Evolutionary conservation across 2,797 vertebrate genomes (phyloP).

Genomic region (Peromyscus aztecus): DNA sequence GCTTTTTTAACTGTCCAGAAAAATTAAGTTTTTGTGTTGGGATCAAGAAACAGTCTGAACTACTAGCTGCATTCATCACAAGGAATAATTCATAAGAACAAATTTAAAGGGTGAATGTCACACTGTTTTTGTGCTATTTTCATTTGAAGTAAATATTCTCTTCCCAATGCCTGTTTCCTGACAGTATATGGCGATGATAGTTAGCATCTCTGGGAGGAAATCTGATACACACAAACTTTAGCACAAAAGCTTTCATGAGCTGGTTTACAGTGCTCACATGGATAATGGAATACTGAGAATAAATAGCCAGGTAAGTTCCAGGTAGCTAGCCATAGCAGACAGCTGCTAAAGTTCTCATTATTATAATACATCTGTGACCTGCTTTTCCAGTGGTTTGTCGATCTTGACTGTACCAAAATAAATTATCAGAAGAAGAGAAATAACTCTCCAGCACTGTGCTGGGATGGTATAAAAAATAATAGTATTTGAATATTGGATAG

Average conservation of each 20-base stretch:
- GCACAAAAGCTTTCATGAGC: neutral
- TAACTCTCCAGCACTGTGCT: neutral
- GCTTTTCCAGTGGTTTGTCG: neutral
- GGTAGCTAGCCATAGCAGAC: neutral
- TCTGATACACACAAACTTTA: neutral
- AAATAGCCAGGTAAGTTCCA: neutral
- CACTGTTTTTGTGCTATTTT: slow-evolving; percentile 58
- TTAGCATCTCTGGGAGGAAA: neutral
- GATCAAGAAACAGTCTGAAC: slow-evolving; percentile 69
- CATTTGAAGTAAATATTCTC: slow-evolving; percentile 59
- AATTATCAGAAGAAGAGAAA: neutral
- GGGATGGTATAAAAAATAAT: neutral
- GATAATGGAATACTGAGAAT: neutral
- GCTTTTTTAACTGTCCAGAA: slow-evolving; percentile 59
- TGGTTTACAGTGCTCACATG: neutral
- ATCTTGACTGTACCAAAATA: neutral
- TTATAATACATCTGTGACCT: neutral
- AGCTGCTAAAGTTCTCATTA: neutral
- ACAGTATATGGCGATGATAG: neutral
- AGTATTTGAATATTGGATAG: neutral
- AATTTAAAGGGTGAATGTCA: slow-evolving; percentile 54
- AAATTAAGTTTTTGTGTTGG: slow-evolving; percentile 67
- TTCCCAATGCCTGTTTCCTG: neutral
- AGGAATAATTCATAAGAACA: slow-evolving; percentile 66
- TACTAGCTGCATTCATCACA: slow-evolving; percentile 73